These are phyloP conservation scores for Lordiphosa mommai DNA, from an alignment of 1,140 invertebrate species.

Conservation along the genomic window DNA sequence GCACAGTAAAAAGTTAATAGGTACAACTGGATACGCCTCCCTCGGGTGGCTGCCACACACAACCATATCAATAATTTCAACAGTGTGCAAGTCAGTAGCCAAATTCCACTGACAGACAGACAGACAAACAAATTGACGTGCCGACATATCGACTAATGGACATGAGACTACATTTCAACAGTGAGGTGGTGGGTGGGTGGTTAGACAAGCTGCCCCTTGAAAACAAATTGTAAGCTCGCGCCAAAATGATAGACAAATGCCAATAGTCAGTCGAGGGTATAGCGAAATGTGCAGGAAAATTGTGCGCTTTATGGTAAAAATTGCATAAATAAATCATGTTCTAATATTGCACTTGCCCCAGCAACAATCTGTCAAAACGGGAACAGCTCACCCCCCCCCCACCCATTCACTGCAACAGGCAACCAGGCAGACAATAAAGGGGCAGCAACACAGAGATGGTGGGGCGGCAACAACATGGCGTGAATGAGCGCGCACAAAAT, in stretches of 20 bases:
- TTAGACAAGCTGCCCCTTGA: background rate
- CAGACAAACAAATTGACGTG: constrained; percentile 75
- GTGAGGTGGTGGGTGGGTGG: background rate
- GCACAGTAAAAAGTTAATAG: constrained; percentile 49
- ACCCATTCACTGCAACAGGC: constrained; percentile 24
- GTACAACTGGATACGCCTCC: constrained; percentile 21
- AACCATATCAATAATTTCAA: constrained; percentile 61
- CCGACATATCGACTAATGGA: constrained; percentile 57
- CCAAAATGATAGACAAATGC: constrained; percentile 71
- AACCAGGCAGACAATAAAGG: constrained; percentile 32
- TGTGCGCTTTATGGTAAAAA: constrained; percentile 60
- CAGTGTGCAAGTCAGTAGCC: constrained; percentile 1
- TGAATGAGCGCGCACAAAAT: constrained; percentile 73
- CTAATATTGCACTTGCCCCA: constrained; percentile 78
- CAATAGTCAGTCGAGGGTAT: constrained; percentile 23
- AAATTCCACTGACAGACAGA: constrained; percentile 9
- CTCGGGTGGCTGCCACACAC: background rate
- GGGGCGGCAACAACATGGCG: constrained; percentile 44
- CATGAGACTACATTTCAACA: constrained; percentile 35
- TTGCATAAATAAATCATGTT: constrained; percentile 79
- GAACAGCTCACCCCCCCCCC: constrained; percentile 13
- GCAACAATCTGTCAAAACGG: constrained; percentile 70
- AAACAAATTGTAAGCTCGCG: constrained; percentile 60
- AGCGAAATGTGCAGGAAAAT: constrained; percentile 22
- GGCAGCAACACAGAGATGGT: background rate